Evolutionary conservation across 2,888 invertebrate species (phyloP).

Genomic region (Andricus quercusramuli): DNA sequence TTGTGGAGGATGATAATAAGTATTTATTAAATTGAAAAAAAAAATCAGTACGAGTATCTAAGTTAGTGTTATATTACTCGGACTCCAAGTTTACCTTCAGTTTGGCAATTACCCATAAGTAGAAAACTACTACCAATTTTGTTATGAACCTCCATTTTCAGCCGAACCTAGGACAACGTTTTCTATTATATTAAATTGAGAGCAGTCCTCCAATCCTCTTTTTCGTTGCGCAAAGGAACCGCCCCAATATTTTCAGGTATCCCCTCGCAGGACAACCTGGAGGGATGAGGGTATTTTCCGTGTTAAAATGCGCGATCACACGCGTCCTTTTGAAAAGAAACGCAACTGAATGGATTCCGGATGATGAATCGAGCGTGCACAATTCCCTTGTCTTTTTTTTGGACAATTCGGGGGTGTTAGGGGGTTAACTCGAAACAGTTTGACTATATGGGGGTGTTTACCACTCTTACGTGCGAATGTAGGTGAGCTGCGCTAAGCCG

Average conservation of each 20-base stretch:
- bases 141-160: neutral
- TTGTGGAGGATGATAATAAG: too few relatives aligned
- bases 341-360: constrained; percentile 62
- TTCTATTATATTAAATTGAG: neutral
- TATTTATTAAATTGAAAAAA: too few relatives aligned
- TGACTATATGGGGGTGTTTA: constrained; percentile 44
- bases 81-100: too few relatives aligned
- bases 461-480: constrained; percentile 55
- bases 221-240: neutral
- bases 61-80: too few relatives aligned
- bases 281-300: constrained; percentile 35
- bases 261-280: neutral
- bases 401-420: constrained; percentile 39
- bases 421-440: constrained; percentile 44
- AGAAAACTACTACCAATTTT: too few relatives aligned
- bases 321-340: constrained; percentile 52
- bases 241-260: constrained; percentile 8
- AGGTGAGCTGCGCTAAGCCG: constrained; percentile 71
- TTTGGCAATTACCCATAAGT: too few relatives aligned
- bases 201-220: constrained; percentile 5
- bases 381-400: constrained; percentile 59
- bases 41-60: too few relatives aligned
- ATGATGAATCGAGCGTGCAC: constrained; percentile 63
- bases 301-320: constrained; percentile 67
- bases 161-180: neutral